These are phyloP conservation scores for Centropristis striata DNA, from an alignment of 2,113 vertebrate genomes.

Conservation along the genomic window DNA sequence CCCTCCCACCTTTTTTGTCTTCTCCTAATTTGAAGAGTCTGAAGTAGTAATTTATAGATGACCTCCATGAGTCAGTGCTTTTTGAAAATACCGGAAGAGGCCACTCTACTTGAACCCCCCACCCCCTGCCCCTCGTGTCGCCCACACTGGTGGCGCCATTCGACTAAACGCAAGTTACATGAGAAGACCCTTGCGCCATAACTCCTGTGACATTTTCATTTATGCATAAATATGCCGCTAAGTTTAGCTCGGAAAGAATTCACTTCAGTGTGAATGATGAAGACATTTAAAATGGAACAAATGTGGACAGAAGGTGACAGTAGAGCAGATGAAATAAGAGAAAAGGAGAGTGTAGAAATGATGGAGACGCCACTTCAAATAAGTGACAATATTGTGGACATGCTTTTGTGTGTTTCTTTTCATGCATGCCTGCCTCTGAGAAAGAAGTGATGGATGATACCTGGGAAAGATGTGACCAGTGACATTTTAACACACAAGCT, in stretches of 20 bases:
- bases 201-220: conserved; percentile 6
- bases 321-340: neutral
- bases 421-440: conserved; percentile 12
- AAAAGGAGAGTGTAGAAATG: neutral
- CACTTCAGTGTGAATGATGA: neutral
- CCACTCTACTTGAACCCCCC: conserved; percentile 50
- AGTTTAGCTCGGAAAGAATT: neutral
- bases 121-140: neutral
- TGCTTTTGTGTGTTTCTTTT: conserved; percentile 10
- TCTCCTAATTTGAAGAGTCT: conserved; percentile 37
- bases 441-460: conserved; percentile 40
- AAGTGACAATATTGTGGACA: neutral
- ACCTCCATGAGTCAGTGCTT: conserved; percentile 61
- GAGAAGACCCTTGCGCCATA: neutral
- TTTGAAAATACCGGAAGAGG: conserved; percentile 57
- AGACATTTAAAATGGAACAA: neutral
- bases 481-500: conserved; percentile 57
- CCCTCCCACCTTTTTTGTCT: conserved; percentile 35
- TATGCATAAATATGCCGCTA: neutral
- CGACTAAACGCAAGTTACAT: conserved; percentile 7
- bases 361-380: neutral
- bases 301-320: neutral
- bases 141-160: conserved; percentile 56
- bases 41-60: conserved; percentile 54
- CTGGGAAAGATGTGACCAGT: conserved; percentile 47